phyloP scores from a whole-genome alignment of 2,888 invertebrate species.

The Hypolimnas misippus region DNA sequence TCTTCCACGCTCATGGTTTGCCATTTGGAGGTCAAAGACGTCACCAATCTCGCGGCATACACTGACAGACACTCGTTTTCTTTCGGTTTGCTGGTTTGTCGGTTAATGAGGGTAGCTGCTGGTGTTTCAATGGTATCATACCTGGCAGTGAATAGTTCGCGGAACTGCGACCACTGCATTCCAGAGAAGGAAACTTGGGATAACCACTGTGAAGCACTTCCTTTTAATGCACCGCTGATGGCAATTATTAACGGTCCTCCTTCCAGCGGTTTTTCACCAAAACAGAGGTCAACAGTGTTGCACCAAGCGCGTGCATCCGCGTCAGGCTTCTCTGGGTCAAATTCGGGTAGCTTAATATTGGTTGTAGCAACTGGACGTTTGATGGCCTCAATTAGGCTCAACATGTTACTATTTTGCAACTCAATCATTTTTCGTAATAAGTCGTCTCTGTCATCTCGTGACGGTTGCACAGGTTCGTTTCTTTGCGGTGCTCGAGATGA shows the following conservation, averaged over 20 bases:
- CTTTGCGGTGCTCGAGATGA: too few relatives aligned
- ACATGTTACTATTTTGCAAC: too few relatives aligned
- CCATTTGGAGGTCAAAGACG: too few relatives aligned
- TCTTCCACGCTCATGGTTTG: too few relatives aligned
- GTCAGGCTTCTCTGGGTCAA: too few relatives aligned
- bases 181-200: constrained; percentile 34
- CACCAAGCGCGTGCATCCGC: constrained; percentile 19
- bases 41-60: too few relatives aligned
- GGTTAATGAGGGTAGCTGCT: constrained; percentile 28
- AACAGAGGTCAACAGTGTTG: constrained; percentile 3
- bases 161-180: constrained; percentile 37
- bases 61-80: neutral
- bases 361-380: too few relatives aligned
- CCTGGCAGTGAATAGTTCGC: constrained; percentile 30
- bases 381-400: too few relatives aligned
- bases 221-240: constrained; percentile 29
- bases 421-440: too few relatives aligned
- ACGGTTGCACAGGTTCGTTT: too few relatives aligned
- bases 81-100: constrained; percentile 27
- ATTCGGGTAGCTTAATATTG: too few relatives aligned
- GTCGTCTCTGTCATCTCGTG: too few relatives aligned
- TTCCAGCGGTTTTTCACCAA: neutral
- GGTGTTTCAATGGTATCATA: constrained; percentile 30
- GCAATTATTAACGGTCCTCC: constrained; percentile 19
- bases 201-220: constrained; percentile 34